These are phyloP conservation scores for Ceyx margarethae DNA, from an alignment of 2,113 vertebrate genomes.

Conservation along the genomic window DNA sequence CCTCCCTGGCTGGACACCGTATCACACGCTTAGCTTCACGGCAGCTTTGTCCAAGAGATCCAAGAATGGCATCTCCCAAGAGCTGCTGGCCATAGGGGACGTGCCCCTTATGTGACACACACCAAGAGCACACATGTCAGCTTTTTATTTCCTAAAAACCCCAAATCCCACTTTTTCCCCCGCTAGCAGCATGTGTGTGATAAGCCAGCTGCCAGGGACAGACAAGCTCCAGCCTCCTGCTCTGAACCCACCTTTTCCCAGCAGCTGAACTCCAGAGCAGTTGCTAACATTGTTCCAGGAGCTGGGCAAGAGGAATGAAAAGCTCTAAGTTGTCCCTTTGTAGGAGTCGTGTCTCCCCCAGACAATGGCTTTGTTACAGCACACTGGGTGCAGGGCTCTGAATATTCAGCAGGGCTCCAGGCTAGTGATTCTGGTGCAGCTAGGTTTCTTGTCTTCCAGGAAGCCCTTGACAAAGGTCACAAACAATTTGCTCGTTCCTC, in stretches of 20 bases:
- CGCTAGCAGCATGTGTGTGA: background rate
- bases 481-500: constrained; percentile 83
- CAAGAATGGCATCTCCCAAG: background rate
- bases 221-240: background rate
- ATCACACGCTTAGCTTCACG: background rate
- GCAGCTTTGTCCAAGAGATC: background rate
- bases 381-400: constrained; percentile 73
- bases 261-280: background rate
- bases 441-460: constrained; percentile 76
- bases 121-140: background rate
- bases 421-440: constrained; percentile 76
- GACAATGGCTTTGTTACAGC: constrained; percentile 80
- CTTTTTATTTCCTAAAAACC: background rate
- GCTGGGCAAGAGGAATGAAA: background rate
- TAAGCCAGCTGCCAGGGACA: constrained; percentile 17
- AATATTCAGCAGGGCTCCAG: constrained; percentile 86
- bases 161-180: background rate
- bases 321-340: constrained; percentile 23
- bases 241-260: background rate
- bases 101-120: background rate
- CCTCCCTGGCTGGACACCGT: background rate
- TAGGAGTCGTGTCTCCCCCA: constrained; percentile 50
- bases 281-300: background rate
- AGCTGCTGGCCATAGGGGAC: background rate
- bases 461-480: constrained; percentile 97